Percentiles rank a stretch among this genome's conserved stretches.
Conservation (phyloP, 1,140 invertebrate species). For the Psilanteris sp. region DNA sequence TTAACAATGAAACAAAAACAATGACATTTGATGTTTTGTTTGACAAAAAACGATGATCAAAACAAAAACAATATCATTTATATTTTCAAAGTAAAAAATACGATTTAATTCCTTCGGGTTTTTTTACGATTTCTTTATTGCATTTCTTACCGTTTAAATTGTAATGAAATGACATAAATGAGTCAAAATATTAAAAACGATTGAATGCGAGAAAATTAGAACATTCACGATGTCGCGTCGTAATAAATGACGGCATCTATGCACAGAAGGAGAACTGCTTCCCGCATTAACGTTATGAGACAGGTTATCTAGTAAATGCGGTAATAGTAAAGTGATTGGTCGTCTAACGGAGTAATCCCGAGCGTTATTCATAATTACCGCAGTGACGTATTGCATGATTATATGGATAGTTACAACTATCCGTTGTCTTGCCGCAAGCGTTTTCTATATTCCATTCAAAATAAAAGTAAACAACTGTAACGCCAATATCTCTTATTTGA, state of each 20-base stretch:
- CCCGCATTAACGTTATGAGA: conserved; percentile 23
- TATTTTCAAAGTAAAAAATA: no score
- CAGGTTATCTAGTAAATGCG: conserved; percentile 38
- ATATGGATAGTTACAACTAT: conserved; percentile 46
- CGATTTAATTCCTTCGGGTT: no score
- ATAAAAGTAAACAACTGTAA: conserved; percentile 43
- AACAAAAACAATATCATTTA: no score
- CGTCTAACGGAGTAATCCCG: conserved; percentile 24
- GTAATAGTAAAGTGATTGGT: conserved; percentile 52
- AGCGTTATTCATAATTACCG: conserved; percentile 60
- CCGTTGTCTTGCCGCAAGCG: conserved; percentile 30
- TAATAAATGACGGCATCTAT: conserved; percentile 9
- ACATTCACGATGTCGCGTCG: neutral
- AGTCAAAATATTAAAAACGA: no score
- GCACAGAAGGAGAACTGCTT: conserved; percentile 17
- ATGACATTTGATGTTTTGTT: no score
- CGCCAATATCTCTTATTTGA: conserved; percentile 46
- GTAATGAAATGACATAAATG: no score
- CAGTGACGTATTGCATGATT: conserved; percentile 50
- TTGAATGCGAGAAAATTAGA: no score
- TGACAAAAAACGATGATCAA: no score
- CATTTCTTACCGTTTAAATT: no score
- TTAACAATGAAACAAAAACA: no score
- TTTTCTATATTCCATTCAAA: conserved; percentile 40
- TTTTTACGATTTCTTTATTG: no score